Percentiles rank a stretch among this genome's conserved stretches.
Conservation (phyloP, 2,113 vertebrate genomes). For the Bubalus kerabau region DNA sequence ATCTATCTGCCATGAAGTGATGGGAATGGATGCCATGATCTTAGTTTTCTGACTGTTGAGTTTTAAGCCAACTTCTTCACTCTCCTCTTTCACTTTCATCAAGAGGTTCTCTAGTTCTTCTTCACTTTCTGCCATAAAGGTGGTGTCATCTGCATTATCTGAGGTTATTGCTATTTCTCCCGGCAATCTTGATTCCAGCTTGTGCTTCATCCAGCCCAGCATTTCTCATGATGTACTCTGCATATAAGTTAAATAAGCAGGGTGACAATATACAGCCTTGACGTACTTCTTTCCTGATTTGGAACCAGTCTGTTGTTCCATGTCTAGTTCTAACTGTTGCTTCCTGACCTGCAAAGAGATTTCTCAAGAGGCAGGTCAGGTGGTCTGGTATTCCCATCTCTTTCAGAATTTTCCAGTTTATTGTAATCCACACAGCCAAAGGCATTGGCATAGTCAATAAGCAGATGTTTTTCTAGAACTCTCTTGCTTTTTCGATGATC, state of each 20-base stretch:
- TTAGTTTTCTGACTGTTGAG: neutral
- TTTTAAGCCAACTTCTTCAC: neutral
- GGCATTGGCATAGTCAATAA: neutral
- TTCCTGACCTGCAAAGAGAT: neutral
- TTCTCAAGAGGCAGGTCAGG: neutral
- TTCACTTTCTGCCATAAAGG: neutral
- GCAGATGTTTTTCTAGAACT: neutral
- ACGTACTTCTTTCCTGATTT: neutral
- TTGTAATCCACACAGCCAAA: neutral
- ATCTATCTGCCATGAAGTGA: neutral
- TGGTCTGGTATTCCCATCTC: neutral
- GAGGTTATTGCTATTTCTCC: neutral
- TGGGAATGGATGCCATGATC: neutral
- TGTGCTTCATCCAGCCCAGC: neutral
- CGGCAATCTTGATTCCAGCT: neutral
- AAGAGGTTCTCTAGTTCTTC: neutral
- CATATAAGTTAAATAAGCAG: neutral
- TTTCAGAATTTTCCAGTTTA: neutral
- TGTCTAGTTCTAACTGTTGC: neutral
- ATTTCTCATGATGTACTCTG: neutral
- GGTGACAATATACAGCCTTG: neutral
- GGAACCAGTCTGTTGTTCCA: neutral
- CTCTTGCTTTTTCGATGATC: neutral
- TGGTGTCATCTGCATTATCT: neutral
- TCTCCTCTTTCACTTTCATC: neutral